These are phyloP conservation scores for Platysternon megacephalum DNA, from an alignment of 2,113 vertebrate genomes.

Conservation along the genomic window DNA sequence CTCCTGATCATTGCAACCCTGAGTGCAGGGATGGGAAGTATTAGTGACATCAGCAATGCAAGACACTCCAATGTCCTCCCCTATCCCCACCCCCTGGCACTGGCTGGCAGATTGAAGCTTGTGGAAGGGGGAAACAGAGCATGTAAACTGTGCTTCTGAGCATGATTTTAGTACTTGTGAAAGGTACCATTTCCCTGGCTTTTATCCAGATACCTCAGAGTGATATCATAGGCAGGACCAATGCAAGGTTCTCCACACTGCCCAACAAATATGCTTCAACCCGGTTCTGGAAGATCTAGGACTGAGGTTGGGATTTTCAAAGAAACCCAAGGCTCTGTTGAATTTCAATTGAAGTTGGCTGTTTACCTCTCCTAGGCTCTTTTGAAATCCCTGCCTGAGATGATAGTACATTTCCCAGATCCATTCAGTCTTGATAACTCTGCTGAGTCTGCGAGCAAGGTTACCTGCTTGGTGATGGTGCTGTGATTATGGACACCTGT, in stretches of 20 bases:
- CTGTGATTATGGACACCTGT: background rate
- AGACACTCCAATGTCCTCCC: background rate
- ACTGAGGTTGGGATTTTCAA: background rate
- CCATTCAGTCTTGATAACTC: background rate
- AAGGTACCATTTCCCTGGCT: background rate
- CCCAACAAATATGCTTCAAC: background rate
- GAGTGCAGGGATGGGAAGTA: background rate
- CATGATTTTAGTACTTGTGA: background rate
- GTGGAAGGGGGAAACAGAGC: background rate
- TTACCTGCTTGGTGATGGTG: background rate
- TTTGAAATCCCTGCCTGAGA: background rate
- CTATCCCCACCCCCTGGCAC: background rate
- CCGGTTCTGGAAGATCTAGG: background rate
- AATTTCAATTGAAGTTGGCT: background rate
- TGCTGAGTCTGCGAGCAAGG: background rate
- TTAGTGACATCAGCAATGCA: background rate
- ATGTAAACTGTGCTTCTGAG: background rate
- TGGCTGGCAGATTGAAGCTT: background rate
- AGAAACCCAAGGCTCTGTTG: background rate
- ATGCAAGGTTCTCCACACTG: background rate
- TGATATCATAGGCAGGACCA: background rate
- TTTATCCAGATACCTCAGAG: background rate
- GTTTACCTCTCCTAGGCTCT: background rate
- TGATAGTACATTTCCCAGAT: background rate
- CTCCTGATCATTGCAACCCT: background rate